Evolutionary conservation across 64 coral and sea anemone species (phyloP).

Genomic region (Orbicella faveolata): DNA sequence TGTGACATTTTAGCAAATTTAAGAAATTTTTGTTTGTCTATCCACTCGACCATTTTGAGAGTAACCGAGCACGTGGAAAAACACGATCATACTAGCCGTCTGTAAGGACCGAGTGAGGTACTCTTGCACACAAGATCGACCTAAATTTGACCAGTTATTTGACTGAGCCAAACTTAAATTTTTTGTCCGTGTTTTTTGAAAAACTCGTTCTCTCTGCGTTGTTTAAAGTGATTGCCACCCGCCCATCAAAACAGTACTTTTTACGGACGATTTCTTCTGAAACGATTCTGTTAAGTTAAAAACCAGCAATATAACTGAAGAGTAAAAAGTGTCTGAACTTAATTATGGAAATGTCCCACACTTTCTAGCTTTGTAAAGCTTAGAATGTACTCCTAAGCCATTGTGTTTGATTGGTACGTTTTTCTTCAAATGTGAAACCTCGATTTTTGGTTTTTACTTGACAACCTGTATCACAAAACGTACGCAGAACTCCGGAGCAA

Average conservation of each 20-base stretch:
- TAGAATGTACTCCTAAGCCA: neutral
- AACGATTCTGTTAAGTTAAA: neutral
- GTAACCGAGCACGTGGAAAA: constrained; percentile 5
- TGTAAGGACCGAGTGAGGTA: neutral
- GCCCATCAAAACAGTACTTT: neutral
- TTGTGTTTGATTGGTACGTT: neutral
- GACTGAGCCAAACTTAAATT: too few species aligned
- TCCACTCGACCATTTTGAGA: neutral
- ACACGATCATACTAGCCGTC: neutral
- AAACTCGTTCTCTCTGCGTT: neutral
- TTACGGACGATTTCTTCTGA: neutral
- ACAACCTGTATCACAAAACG: neutral
- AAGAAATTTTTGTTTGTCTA: neutral
- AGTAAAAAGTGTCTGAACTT: neutral
- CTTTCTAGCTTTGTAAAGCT: neutral
- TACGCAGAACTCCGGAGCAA: neutral
- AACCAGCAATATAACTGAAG: neutral
- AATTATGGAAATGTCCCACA: neutral
- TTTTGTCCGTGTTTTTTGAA: neutral
- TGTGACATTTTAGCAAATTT: neutral
- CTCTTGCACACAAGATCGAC: too few species aligned
- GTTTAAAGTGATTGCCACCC: constrained; percentile 19
- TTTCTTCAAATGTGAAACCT: neutral
- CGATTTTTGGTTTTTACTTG: neutral
- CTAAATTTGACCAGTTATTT: too few species aligned